Evolutionary conservation across 2,113 vertebrate genomes (phyloP).

Genomic region (Siniperca knerii): DNA sequence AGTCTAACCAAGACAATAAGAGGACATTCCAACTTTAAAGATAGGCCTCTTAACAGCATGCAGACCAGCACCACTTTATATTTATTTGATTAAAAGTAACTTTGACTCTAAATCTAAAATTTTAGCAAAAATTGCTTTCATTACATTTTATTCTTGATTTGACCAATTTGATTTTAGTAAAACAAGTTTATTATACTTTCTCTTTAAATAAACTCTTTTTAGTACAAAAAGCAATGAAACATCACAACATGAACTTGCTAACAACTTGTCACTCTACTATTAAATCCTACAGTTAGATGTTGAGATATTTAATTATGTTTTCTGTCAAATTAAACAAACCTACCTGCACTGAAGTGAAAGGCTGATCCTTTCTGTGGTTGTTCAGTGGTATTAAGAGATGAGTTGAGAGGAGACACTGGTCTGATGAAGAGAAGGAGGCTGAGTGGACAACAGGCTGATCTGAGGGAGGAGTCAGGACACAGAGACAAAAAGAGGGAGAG

Average conservation of each 20-base stretch:
- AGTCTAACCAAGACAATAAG: not conserved
- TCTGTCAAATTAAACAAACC: not conserved
- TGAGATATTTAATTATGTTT: not conserved
- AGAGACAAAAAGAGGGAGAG: conserved; percentile 16
- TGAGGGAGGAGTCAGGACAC: conserved; percentile 70
- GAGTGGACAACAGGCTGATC: conserved; percentile 42
- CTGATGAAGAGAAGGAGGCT: conserved; percentile 47
- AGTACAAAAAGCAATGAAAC: not conserved
- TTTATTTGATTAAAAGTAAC: not conserved
- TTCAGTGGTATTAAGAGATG: conserved; percentile 6
- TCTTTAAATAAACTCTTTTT: not conserved
- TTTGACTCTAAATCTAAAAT: not conserved
- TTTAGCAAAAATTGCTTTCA: not conserved
- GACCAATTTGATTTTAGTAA: not conserved
- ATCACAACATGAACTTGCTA: not conserved
- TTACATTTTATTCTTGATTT: not conserved
- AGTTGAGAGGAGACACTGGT: conserved; percentile 44
- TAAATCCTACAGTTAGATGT: not conserved
- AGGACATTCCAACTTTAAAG: conserved; percentile 1
- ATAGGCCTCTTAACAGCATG: not conserved
- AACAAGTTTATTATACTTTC: not conserved
- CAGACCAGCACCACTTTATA: not conserved
- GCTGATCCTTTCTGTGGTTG: conserved; percentile 10
- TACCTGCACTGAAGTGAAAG: conserved; percentile 51
- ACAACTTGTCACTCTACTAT: not conserved